A percentile compares a stretch with the other conserved stretches of the same genome.
phyloP scores from a whole-genome alignment of 2,113 vertebrate genomes.

The Scartelaos histophorus region DNA sequence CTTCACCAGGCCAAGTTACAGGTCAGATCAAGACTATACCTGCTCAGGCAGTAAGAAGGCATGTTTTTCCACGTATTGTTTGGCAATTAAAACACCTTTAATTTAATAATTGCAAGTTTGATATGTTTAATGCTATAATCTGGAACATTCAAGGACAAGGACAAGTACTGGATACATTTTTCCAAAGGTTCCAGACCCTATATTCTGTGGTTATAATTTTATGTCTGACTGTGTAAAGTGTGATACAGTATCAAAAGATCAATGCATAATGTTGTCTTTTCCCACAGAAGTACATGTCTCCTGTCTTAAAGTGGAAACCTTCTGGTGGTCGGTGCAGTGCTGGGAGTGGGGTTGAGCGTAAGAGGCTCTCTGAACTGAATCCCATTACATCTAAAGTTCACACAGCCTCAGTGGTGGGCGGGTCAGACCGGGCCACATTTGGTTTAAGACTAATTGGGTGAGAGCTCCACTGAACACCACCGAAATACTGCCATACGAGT shows the following conservation, averaged over 20 bases:
- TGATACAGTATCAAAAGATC: too few relatives aligned
- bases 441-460: neutral
- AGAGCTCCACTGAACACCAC: neutral
- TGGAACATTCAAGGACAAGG: too few relatives aligned
- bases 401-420: neutral
- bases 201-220: neutral
- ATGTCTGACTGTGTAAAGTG: too few relatives aligned
- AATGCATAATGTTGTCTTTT: neutral
- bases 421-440: neutral
- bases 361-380: neutral
- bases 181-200: neutral
- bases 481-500: neutral
- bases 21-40: too few relatives aligned
- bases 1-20: too few relatives aligned
- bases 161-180: too few relatives aligned
- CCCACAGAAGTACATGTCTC: neutral
- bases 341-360: neutral
- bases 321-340: too few relatives aligned
- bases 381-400: neutral
- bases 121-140: too few relatives aligned
- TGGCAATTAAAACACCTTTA: too few relatives aligned
- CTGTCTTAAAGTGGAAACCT: neutral
- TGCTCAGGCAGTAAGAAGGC: too few relatives aligned
- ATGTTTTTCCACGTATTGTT: too few relatives aligned
- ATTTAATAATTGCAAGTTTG: too few relatives aligned